Percentiles rank a stretch among this genome's conserved stretches.
Evolutionary conservation across 1,140 invertebrate genomes (phyloP).

Genomic region (Atta cephalotes): DNA sequence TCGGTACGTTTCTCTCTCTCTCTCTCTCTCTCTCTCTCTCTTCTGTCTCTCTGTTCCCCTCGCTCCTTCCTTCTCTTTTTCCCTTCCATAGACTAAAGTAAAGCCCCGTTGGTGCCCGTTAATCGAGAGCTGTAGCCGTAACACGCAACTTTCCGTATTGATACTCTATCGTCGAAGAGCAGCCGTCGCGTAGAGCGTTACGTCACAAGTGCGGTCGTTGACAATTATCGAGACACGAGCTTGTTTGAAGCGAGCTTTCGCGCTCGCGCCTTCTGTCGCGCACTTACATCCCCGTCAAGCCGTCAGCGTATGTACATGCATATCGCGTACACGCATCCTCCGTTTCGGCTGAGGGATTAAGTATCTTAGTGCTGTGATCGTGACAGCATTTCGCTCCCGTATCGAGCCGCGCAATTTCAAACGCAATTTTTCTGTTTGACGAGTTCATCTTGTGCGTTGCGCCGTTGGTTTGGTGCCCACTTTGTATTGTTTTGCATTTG

Average conservation of each 20-base stretch:
- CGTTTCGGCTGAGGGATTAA: background rate
- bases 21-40: background rate
- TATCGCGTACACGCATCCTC: background rate
- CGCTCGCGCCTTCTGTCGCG: background rate
- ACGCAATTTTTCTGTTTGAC: background rate
- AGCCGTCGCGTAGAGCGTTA: background rate
- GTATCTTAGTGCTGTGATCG: background rate
- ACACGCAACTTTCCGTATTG: background rate
- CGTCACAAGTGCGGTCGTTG: constrained; percentile 27
- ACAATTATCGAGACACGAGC: background rate
- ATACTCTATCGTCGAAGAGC: background rate
- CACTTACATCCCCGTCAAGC: background rate
- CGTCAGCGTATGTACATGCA: constrained; percentile 28
- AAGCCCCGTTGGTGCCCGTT: background rate
- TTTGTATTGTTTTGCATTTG: background rate
- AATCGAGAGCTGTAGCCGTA: background rate
- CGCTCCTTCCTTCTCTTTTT: no score
- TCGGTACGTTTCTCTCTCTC: background rate
- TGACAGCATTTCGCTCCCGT: background rate
- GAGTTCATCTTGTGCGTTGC: constrained; percentile 31
- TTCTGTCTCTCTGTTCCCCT: background rate
- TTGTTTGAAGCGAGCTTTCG: background rate
- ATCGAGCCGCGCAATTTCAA: background rate
- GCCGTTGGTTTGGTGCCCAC: background rate
- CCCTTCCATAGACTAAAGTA: background rate